Percentiles rank a stretch among this genome's conserved stretches.
Evolutionary conservation across 2,113 vertebrate species (phyloP).

Genomic region (Brachionichthys hirsutus): DNA sequence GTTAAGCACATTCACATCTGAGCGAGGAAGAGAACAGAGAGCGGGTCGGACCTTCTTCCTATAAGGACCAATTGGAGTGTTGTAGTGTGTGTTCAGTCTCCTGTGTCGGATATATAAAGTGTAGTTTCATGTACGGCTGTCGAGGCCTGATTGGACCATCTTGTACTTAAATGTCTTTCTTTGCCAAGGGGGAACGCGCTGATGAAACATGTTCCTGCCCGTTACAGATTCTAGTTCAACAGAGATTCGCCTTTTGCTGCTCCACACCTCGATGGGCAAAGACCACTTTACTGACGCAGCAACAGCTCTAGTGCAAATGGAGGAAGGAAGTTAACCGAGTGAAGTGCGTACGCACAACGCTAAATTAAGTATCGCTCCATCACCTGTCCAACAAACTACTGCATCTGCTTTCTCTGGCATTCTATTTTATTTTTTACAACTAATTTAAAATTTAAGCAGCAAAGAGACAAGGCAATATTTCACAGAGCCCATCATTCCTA

Average conservation of each 20-base stretch:
- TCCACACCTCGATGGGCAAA: not conserved
- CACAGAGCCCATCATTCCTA: too few relatives aligned
- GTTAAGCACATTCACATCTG: slow-evolving; percentile 39
- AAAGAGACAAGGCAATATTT: too few relatives aligned
- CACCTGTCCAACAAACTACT: not conserved
- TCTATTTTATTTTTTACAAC: too few relatives aligned
- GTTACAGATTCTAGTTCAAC: not conserved
- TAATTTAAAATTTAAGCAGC: too few relatives aligned
- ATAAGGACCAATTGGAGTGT: slow-evolving; percentile 14
- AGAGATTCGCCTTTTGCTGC: slow-evolving; percentile 5
- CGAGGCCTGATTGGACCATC: not conserved
- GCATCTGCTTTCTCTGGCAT: not conserved
- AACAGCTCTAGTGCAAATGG: not conserved
- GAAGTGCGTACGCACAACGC: not conserved
- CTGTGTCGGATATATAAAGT: slow-evolving; percentile 10
- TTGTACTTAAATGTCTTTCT: not conserved
- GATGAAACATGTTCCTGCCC: not conserved
- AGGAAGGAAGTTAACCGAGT: not conserved
- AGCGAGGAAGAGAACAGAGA: slow-evolving; percentile 48
- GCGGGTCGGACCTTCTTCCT: slow-evolving; percentile 12
- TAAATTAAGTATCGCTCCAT: not conserved
- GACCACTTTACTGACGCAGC: slow-evolving; percentile 2
- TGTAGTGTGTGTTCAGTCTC: slow-evolving; percentile 12
- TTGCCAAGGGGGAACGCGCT: not conserved
- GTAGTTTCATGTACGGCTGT: not conserved